A percentile compares a stretch with the other conserved stretches of the same genome.
Evolutionary conservation across 2,888 invertebrate genomes (phyloP).

Genomic region (Cryptocheilus praepositus): DNA sequence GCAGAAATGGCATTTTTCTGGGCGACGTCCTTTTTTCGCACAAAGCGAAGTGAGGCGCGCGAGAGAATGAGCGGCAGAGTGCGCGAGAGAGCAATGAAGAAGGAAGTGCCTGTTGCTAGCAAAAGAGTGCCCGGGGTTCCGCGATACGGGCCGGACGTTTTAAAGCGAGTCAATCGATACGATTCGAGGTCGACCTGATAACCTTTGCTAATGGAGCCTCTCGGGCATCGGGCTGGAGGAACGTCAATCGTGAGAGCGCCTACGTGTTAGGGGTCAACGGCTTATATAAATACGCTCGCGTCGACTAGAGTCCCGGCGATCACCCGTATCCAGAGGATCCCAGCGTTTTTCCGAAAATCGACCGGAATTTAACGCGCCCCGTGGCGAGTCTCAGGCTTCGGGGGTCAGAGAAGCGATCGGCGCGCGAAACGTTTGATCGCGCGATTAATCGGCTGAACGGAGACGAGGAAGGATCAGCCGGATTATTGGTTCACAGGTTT

Average conservation of each 20-base stretch:
- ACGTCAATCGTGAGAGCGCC: constrained; percentile 44
- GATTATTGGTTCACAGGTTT: too few species aligned
- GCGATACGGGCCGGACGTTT: constrained; percentile 30
- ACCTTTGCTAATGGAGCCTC: constrained; percentile 57
- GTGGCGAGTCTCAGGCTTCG: too few species aligned
- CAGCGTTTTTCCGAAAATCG: neutral
- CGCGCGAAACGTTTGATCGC: too few species aligned
- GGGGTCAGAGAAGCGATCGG: too few species aligned
- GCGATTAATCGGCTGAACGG: too few species aligned
- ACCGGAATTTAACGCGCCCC: too few species aligned
- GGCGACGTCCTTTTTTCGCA: too few species aligned
- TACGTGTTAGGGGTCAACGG: constrained; percentile 50
- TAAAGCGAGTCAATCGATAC: constrained; percentile 51
- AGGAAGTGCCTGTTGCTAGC: constrained; percentile 38
- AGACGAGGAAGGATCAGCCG: too few species aligned
- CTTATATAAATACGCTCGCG: constrained; percentile 29
- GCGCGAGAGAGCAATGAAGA: constrained; percentile 9
- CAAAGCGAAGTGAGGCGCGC: constrained; percentile 8
- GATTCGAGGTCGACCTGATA: constrained; percentile 60
- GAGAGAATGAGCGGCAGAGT: neutral
- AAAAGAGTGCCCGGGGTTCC: constrained; percentile 11
- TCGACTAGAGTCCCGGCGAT: too few species aligned
- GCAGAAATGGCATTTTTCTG: too few species aligned
- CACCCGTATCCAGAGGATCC: neutral
- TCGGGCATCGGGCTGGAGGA: constrained; percentile 27